These are phyloP conservation scores for Sphenopsis melanotis DNA, from an alignment of 2,797 vertebrate species.

Conservation along the genomic window DNA sequence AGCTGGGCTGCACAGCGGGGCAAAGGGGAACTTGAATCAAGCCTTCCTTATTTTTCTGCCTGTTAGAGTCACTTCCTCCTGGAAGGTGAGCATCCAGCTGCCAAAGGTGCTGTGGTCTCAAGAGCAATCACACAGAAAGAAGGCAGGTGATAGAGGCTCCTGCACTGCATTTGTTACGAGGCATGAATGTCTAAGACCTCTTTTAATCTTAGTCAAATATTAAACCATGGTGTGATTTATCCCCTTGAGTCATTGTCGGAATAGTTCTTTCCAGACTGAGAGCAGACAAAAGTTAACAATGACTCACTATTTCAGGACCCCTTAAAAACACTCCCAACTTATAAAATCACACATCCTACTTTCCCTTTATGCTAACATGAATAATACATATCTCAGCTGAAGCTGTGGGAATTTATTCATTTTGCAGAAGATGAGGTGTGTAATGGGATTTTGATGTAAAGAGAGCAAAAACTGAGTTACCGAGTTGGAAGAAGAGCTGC, in stretches of 20 bases:
- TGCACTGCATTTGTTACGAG: not conserved
- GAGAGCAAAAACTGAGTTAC: not conserved
- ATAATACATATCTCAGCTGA: not conserved
- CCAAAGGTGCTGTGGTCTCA: not conserved
- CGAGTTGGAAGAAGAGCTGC: not conserved
- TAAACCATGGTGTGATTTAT: not conserved
- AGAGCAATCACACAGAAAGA: not conserved
- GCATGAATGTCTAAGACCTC: not conserved
- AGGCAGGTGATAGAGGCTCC: not conserved
- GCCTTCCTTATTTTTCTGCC: not conserved
- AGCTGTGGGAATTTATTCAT: accelerated
- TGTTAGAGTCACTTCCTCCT: not conserved
- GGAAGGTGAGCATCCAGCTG: not conserved
- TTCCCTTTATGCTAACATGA: not conserved
- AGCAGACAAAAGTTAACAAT: not conserved
- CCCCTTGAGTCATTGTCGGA: not conserved
- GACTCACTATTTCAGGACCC: slow-evolving; percentile 28
- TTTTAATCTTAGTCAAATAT: slow-evolving; percentile 25
- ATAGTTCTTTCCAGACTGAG: not conserved
- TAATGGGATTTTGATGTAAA: not conserved
- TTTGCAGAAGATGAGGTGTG: not conserved
- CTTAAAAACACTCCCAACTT: not conserved
- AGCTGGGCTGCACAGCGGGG: not conserved
- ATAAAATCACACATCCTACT: slow-evolving; percentile 23
- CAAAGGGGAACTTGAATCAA: not conserved